phyloP scores from a whole-genome alignment of 2,113 vertebrate species.

The Hypocryptadius cinnamomeus region DNA sequence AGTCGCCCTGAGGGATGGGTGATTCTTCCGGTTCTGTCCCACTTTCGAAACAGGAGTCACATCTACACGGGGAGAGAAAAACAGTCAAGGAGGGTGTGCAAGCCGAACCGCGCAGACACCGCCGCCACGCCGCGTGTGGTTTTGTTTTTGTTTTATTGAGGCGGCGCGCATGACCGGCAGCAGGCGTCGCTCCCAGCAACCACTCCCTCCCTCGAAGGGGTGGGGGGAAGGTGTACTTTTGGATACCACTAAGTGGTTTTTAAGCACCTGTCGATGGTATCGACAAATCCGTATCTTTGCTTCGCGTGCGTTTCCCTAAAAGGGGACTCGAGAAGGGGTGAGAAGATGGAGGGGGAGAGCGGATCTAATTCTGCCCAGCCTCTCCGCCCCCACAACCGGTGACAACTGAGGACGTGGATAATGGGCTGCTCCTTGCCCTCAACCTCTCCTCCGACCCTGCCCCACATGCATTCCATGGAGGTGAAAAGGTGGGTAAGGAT shows the following conservation, averaged over 20 bases:
- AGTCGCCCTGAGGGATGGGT: no score
- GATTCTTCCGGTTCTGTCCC: not conserved
- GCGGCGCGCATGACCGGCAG: not conserved
- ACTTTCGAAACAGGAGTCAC: not conserved
- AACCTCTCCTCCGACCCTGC: not conserved
- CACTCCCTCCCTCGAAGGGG: no score
- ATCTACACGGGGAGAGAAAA: not conserved
- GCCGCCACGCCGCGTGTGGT: no score
- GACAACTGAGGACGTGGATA: accelerated
- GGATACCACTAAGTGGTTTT: not conserved
- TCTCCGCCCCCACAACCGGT: no score
- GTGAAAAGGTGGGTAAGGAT: not conserved
- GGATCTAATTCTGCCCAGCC: not conserved
- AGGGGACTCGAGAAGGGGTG: not conserved
- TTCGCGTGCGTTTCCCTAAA: not conserved
- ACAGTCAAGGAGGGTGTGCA: no score
- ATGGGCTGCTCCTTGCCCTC: not conserved
- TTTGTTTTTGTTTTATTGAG: not conserved
- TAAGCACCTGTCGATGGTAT: not conserved
- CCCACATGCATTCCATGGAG: no score
- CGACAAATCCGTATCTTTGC: not conserved
- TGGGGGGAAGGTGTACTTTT: not conserved
- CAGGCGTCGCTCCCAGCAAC: not conserved
- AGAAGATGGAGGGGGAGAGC: accelerated
- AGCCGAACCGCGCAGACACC: not conserved